Evolutionary conservation across 2,797 vertebrate species (phyloP).

Genomic region (Acanthiza pusilla): DNA sequence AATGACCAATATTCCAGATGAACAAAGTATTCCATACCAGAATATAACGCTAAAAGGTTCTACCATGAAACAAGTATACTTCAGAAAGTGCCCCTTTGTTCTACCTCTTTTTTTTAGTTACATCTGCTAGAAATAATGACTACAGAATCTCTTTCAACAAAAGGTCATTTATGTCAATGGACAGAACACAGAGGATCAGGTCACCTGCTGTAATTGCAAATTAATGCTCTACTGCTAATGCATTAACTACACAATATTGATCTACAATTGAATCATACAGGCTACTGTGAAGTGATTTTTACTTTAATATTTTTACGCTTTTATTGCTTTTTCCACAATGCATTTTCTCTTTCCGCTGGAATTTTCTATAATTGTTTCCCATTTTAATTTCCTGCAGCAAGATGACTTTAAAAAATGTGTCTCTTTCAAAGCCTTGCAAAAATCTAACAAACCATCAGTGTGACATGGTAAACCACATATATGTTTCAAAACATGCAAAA

Average conservation of each 20-base stretch:
- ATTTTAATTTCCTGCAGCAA: conserved; percentile 72
- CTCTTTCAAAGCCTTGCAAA: conserved; percentile 58
- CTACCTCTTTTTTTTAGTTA: conserved; percentile 8
- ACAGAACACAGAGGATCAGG: conserved; percentile 71
- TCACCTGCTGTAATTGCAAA: conserved; percentile 77
- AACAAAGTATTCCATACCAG: background rate
- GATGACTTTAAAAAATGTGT: conserved; percentile 67
- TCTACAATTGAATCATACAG: conserved; percentile 74
- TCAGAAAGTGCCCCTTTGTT: conserved; percentile 20
- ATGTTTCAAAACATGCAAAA: conserved; percentile 13
- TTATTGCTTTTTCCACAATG: conserved; percentile 72
- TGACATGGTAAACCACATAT: conserved; percentile 37
- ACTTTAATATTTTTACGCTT: conserved; percentile 59
- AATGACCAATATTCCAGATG: background rate
- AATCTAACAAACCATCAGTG: conserved; percentile 42
- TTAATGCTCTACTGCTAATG: conserved; percentile 79
- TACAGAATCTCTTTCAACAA: conserved; percentile 66
- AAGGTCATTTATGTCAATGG: conserved; percentile 75
- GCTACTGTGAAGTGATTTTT: conserved; percentile 68
- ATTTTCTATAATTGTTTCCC: conserved; percentile 73
- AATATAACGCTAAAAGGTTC: background rate
- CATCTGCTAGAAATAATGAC: conserved; percentile 70
- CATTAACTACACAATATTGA: conserved; percentile 80
- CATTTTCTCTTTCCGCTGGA: conserved; percentile 68
- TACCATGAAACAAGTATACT: background rate